Evolutionary conservation across 2,888 invertebrate species (phyloP).

Genomic region (Pimpla rufipes): DNA sequence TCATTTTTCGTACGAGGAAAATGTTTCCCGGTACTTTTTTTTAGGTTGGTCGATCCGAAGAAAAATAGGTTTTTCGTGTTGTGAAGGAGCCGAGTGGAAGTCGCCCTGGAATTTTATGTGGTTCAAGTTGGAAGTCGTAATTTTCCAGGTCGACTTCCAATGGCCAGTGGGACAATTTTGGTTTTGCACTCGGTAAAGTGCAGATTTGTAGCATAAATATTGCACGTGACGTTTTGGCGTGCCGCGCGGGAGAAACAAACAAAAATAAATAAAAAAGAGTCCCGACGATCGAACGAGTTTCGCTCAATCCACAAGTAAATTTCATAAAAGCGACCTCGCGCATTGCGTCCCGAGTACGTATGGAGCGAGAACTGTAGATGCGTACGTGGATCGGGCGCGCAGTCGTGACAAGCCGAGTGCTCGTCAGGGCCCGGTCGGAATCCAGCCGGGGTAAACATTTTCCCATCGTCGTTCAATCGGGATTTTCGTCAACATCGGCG

Average conservation of each 20-base stretch:
- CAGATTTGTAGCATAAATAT: conserved; percentile 2
- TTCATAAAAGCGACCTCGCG: conserved; percentile 8
- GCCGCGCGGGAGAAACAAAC: too few species aligned
- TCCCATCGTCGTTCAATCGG: conserved; percentile 15
- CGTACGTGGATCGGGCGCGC: neutral
- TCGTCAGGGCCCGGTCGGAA: conserved; percentile 29
- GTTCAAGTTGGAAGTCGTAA: neutral
- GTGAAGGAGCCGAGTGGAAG: too few species aligned
- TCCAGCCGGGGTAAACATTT: conserved; percentile 36
- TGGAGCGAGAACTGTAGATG: neutral
- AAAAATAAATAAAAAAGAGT: conserved; percentile 13
- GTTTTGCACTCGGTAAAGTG: neutral
- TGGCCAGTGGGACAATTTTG: neutral
- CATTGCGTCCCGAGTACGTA: conserved; percentile 3
- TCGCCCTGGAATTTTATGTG: too few species aligned
- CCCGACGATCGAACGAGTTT: conserved; percentile 20
- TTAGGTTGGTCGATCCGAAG: neutral
- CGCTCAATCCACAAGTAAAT: conserved; percentile 19
- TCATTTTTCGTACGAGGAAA: neutral
- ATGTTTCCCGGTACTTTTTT: neutral
- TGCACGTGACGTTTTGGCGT: neutral
- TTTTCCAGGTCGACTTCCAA: neutral
- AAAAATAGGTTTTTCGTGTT: too few species aligned
- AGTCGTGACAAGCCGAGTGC: conserved; percentile 10
- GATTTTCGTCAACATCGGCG: conserved; percentile 32